A percentile compares a stretch with the other conserved stretches of the same genome.
These are phyloP conservation scores for Calephelis nemesis DNA, from an alignment of 1,140 invertebrate genomes.

Conservation along the genomic window DNA sequence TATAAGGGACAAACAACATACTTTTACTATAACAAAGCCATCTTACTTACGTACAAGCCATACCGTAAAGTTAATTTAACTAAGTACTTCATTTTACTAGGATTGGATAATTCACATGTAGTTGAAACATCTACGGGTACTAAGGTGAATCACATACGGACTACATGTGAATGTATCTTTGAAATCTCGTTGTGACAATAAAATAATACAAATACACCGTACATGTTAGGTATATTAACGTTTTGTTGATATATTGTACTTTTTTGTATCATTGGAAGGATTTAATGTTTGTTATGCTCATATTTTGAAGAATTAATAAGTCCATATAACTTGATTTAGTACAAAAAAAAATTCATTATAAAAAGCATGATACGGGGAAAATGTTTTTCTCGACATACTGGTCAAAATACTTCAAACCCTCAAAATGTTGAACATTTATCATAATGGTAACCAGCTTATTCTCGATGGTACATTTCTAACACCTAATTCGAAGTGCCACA, in stretches of 20 bases:
- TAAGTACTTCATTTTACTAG: constrained; percentile 47
- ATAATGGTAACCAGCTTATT: constrained; percentile 7
- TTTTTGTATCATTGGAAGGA: constrained; percentile 24
- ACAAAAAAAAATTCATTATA: background rate
- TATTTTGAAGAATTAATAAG: constrained; percentile 7
- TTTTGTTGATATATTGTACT: constrained; percentile 21
- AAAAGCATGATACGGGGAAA: too few relatives aligned
- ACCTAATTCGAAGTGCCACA: constrained; percentile 14
- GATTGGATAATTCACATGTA: constrained; percentile 20
- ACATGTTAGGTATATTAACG: background rate
- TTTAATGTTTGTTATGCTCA: constrained; percentile 8
- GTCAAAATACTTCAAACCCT: background rate
- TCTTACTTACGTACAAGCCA: constrained; percentile 33
- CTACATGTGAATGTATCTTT: constrained; percentile 7
- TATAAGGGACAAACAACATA: constrained; percentile 29
- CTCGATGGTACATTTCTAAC: constrained; percentile 4
- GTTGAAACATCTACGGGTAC: background rate
- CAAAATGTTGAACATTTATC: background rate
- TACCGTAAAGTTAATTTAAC: constrained; percentile 48
- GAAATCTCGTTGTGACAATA: constrained; percentile 16
- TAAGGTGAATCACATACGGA: constrained; percentile 7
- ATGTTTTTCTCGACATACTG: background rate
- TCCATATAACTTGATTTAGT: constrained; percentile 4
- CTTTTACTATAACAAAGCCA: constrained; percentile 37
- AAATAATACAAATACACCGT: constrained; percentile 3